Evolutionary conservation across 92 coral and sea anemone genomes (phyloP).

Genomic region (Palythoa grandiflora): DNA sequence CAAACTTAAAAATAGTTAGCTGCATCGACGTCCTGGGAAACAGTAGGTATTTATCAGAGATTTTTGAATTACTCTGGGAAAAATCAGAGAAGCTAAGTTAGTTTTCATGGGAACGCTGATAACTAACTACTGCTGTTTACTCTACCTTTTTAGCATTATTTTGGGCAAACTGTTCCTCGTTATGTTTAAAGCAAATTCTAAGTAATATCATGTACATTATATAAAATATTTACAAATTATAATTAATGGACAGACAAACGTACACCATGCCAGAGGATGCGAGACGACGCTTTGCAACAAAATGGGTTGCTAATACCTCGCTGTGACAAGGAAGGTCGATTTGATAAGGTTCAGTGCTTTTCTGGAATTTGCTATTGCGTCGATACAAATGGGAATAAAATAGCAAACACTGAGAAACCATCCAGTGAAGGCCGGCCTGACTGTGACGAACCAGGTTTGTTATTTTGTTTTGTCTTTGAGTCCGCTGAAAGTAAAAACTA

Average conservation of each 20-base stretch:
- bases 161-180: too few relatives aligned
- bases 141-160: too few relatives aligned
- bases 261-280: constrained; percentile 23
- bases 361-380: constrained; percentile 81
- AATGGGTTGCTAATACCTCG: constrained; percentile 53
- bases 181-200: too few relatives aligned
- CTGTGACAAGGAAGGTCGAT: constrained; percentile 76
- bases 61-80: too few relatives aligned
- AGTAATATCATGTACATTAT: too few relatives aligned
- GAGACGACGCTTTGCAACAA: constrained; percentile 4
- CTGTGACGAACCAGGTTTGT: constrained; percentile 78
- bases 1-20: too few relatives aligned
- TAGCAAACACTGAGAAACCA: constrained; percentile 60
- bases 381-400: constrained; percentile 67
- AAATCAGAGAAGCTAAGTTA: too few relatives aligned
- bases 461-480: not conserved
- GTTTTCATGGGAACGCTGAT: too few relatives aligned
- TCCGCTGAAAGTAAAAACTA: not conserved
- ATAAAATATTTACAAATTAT: too few relatives aligned
- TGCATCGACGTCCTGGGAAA: too few relatives aligned
- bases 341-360: constrained; percentile 76
- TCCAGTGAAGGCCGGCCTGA: constrained; percentile 67
- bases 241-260: constrained; percentile 11
- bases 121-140: too few relatives aligned
- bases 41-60: too few relatives aligned